Evolutionary conservation across 1,140 invertebrate species (phyloP).

Genomic region (Magallana angulata): DNA sequence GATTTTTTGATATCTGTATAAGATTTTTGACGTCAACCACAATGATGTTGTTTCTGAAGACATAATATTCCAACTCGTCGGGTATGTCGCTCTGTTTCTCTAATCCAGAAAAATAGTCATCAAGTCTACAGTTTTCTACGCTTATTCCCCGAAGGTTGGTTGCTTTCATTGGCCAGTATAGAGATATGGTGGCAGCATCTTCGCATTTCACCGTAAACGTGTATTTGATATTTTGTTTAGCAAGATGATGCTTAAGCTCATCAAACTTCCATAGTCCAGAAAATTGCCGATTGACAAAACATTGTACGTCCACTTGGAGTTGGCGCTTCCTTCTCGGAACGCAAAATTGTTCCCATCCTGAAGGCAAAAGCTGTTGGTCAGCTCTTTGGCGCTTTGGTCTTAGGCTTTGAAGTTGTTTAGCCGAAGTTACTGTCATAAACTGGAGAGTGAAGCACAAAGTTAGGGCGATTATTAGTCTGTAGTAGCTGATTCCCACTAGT

Average conservation of each 20-base stretch:
- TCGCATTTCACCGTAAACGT: conserved; percentile 54
- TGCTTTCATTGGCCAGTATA: conserved; percentile 60
- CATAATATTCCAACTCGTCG: conserved; percentile 49
- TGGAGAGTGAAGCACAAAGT: neutral
- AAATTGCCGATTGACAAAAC: conserved; percentile 28
- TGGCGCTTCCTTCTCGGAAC: neutral
- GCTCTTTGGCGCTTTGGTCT: neutral
- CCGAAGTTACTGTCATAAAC: neutral
- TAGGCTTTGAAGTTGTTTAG: neutral
- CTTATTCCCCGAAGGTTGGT: conserved; percentile 43
- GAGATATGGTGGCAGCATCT: conserved; percentile 37
- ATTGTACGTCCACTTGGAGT: neutral
- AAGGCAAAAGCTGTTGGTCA: neutral
- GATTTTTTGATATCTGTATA: conserved; percentile 34
- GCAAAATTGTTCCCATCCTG: conserved; percentile 30
- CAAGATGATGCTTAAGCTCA: conserved; percentile 44
- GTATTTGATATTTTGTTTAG: conserved; percentile 38
- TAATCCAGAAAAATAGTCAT: conserved; percentile 55
- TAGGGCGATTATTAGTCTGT: neutral
- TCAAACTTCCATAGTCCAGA: conserved; percentile 57
- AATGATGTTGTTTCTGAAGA: conserved; percentile 46
- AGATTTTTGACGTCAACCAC: conserved; percentile 39
- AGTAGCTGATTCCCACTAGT: neutral
- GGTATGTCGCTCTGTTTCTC: conserved; percentile 13
- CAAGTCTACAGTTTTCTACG: conserved; percentile 50